Conservation (phyloP, 2,888 invertebrate genomes). For the Litoditis marina region DNA sequence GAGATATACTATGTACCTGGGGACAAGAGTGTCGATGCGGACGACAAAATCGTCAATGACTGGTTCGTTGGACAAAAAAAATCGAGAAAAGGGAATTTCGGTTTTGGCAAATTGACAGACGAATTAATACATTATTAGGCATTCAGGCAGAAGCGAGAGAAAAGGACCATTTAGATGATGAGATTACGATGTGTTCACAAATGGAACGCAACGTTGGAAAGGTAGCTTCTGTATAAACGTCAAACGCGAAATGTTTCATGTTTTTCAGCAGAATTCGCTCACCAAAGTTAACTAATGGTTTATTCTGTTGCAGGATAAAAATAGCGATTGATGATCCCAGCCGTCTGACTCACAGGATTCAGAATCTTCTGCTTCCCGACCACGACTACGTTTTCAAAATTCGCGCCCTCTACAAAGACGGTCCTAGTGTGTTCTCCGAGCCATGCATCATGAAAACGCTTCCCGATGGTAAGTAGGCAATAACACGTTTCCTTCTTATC, state of each 20-base stretch:
- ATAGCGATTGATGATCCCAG: constrained; percentile 48
- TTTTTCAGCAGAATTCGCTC: background rate
- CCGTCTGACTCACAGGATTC: constrained; percentile 45
- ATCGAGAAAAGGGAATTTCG: too few species aligned
- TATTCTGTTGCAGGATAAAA: constrained; percentile 35
- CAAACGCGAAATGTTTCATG: background rate
- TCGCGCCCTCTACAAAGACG: constrained; percentile 57
- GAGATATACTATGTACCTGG: constrained; percentile 58
- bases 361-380: constrained; percentile 53
- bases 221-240: background rate
- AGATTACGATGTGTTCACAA: too few species aligned
- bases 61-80: background rate
- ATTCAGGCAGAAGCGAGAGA: too few species aligned
- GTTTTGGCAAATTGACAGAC: too few species aligned
- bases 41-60: constrained; percentile 47
- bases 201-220: too few species aligned
- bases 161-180: too few species aligned
- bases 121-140: too few species aligned
- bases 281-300: background rate
- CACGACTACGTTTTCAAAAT: constrained; percentile 61
- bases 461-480: constrained; percentile 50
- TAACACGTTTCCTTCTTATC: background rate
- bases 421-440: constrained; percentile 60
- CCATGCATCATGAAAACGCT: constrained; percentile 61
- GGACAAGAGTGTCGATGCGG: constrained; percentile 57